Evolutionary conservation across 1,140 invertebrate species (phyloP).

Genomic region (Lethocerus indicus): DNA sequence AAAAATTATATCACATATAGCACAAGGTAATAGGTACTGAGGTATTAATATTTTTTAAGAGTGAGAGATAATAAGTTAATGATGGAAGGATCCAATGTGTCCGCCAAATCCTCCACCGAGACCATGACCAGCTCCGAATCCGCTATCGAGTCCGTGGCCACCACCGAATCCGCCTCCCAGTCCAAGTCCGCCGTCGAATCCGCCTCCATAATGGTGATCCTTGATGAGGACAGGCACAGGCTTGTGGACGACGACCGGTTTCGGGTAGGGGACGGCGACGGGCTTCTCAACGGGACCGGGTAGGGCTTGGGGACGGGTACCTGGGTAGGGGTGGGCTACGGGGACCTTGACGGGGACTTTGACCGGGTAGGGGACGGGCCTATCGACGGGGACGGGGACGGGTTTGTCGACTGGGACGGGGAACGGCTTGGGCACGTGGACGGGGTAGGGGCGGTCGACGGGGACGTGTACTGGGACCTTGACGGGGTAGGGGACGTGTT

Average conservation of each 20-base stretch:
- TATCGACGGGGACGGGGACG: constrained; percentile 38
- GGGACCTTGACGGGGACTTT: constrained; percentile 34
- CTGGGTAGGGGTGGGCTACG: constrained; percentile 28
- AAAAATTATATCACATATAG: no score
- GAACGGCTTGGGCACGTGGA: constrained; percentile 27
- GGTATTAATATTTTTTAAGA: no score
- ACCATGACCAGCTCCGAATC: no score
- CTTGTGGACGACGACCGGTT: constrained; percentile 30
- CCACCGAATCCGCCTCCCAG: no score
- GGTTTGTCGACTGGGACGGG: constrained; percentile 36
- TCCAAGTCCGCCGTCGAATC: neutral
- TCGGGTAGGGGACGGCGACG: constrained; percentile 37
- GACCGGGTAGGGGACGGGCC: constrained; percentile 28
- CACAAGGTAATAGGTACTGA: no score
- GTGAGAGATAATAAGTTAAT: no score
- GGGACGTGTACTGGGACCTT: constrained; percentile 45
- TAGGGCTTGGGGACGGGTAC: constrained; percentile 27
- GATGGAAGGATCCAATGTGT: no score
- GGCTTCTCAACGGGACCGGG: constrained; percentile 35
- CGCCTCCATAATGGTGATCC: constrained; percentile 4
- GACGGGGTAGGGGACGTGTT: constrained; percentile 42
- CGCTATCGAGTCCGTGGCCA: no score
- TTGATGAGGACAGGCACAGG: constrained; percentile 44
- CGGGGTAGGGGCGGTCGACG: constrained; percentile 38
- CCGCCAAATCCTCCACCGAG: no score